Base-by-base conservation (phyloP, 2,888 invertebrate species). In the Podabrus alpinus region DNA sequence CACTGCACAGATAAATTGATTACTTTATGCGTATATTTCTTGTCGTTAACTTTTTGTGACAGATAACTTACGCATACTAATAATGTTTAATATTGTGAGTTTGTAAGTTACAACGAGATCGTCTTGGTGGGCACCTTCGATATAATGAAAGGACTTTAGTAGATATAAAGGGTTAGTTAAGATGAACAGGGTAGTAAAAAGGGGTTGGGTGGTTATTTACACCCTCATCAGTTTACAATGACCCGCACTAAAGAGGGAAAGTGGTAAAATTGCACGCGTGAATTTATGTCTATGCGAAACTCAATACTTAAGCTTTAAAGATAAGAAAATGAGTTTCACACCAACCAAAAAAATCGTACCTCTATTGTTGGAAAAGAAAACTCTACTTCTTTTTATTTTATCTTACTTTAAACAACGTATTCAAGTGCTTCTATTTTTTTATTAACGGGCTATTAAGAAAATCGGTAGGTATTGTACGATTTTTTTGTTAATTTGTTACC, bases 211-310 rank as follows among this genome's bases (percentile, higher is more conserved):
- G 88, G 86, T 90, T 90, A 90, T 90, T 90, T 90, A 90, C 90
- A 88, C 90, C 90, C 90, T 91, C 91, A 90, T 91, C 91, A 91
- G 90, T 91, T 91, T 91, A 90, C 90, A 90, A 90, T 91, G 91
- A 91, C 90, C 90, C 90, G 76, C 78, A 78, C 79, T 77, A 76
- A 74, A 66, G 77, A 71, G 74, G 74, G 75, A 78, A 79, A 80
- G 78, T 77, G 79, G 78, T 79, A 78, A 80, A 78, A 82, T 81
- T 81, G 76, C 79, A 81, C 77, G 78, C 80, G 74, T 77, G 81
- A 80, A 84, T 84, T 84, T 85, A 84, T 83, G 83, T 80, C 82
- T 82, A 83, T 83, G 83, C 81, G 85, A 84, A 85, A 85, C 83
- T 83, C 83, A 83, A 85, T 83, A 45, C 45, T 45, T 45, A 45